Conservation (phyloP, 2,888 invertebrate genomes). For the Tigriopus californicus region DNA sequence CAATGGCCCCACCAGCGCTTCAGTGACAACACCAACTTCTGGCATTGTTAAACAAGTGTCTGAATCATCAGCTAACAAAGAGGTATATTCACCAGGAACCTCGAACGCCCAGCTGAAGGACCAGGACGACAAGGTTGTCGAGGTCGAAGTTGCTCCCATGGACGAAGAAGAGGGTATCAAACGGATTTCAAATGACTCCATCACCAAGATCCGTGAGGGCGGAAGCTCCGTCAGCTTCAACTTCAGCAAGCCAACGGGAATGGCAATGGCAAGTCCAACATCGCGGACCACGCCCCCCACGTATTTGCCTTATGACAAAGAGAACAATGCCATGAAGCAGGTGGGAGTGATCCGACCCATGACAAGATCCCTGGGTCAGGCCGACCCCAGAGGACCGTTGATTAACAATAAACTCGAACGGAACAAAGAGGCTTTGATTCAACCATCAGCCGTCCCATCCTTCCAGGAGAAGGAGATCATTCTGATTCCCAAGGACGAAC, state of each 20-base stretch:
- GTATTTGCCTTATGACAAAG: constrained; percentile 2
- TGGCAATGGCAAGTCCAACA: background rate
- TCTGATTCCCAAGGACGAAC: no score
- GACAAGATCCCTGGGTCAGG: background rate
- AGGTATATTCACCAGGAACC: background rate
- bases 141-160: background rate
- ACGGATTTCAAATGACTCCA: constrained; percentile 37
- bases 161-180: constrained; percentile 22
- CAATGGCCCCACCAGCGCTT: constrained; percentile 17
- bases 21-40: constrained; percentile 17
- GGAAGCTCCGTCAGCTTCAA: constrained; percentile 39
- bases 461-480: no score
- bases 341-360: constrained; percentile 16
- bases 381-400: background rate
- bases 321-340: constrained; percentile 1
- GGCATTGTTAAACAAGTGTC: constrained; percentile 16
- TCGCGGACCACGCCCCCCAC: no score
- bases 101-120: constrained; percentile 1
- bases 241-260: constrained; percentile 16
- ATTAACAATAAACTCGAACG: no score
- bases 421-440: no score
- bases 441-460: no score
- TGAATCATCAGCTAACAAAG: background rate
- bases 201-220: constrained; percentile 47
- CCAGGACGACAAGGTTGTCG: background rate